Conservation (phyloP, 2,113 vertebrate genomes). For the Limnothrissa miodon region DNA sequence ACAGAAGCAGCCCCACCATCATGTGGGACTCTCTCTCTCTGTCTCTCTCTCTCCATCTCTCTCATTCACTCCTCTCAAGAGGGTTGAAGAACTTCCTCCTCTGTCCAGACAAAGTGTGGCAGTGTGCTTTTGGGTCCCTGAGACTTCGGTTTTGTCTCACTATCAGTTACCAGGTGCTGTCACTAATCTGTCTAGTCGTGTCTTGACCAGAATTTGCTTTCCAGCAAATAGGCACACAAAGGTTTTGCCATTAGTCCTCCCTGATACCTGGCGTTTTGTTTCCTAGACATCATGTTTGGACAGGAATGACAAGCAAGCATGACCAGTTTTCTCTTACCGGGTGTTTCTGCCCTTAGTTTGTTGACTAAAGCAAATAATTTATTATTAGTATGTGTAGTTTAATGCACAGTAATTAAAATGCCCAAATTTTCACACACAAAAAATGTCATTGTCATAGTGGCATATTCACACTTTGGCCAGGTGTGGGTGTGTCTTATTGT, state of each 20-base stretch:
- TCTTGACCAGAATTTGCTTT: neutral
- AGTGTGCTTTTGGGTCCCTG: neutral
- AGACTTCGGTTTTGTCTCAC: neutral
- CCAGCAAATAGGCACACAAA: neutral
- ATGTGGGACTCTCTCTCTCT: slow-evolving; percentile 24
- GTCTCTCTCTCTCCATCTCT: slow-evolving; percentile 50
- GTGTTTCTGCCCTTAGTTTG: neutral
- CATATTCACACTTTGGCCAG: neutral
- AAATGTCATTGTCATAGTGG: neutral
- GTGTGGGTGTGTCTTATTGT: neutral
- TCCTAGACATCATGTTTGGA: neutral
- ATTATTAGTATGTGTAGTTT: neutral
- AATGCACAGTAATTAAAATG: neutral
- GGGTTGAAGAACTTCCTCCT: slow-evolving; percentile 21
- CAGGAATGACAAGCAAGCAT: neutral
- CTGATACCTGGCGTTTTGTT: neutral
- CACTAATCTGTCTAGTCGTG: neutral
- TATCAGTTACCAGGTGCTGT: neutral
- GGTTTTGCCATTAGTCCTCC: neutral
- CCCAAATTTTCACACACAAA: neutral
- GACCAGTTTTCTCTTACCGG: neutral
- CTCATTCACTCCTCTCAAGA: slow-evolving; percentile 49
- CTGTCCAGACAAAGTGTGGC: neutral
- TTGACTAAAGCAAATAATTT: neutral
- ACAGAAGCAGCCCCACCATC: neutral